Base-by-base conservation (phyloP, 2,888 invertebrate genomes). In the Drosophila eohydei region DNA sequence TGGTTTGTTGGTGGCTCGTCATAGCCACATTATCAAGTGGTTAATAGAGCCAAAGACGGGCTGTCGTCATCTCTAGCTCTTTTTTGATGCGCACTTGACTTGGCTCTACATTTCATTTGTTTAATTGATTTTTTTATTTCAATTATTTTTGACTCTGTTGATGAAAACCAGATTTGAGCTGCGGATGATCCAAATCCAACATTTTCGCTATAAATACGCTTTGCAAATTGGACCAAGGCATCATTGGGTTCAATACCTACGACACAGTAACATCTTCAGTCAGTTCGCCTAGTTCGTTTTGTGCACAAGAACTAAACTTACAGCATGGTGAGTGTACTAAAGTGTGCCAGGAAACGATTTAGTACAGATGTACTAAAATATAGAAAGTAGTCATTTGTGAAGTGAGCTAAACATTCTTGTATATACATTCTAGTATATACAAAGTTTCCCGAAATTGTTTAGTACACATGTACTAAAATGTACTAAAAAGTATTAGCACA, bases 201-300 rank as follows among this genome's bases (percentile, higher is more conserved):
- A 9, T 60, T 74, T 68, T 58, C 36, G 62, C 80, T 91, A 91
- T 91, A 91, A 91, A 91, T 90, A 87, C 70, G 64, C 66, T 62
- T 58, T 57, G 63, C 73, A 46, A 80, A 76, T 75, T 69, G 58
- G 71, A 76, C 62, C 71, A 81, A 78, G 74, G 58, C 76, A 91
- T 90, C 91, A 91, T 86, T 91, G 85, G 84, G 82, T 84, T 90
- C 81, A 80, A 72, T 81, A 89, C 79, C 83, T 83, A 77, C 78
- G 74, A 77, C 78, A 78, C 59, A 85, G 83, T 74, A 81, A 83
- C 77, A 84, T 74, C 78, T 70, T 82, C 68, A 57, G 78, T 77
- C 81, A 75, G 81, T 62, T 73, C 70, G 59, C 63, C 50, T 54
- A 70, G 74, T 83, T 66, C 64, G 51, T 38, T 59, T 55, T 55